Evolutionary conservation across 2,797 vertebrate species (phyloP), one percentile per base, ranked within the genome.

Genomic region (Sebastolobus altivelis): DNA sequence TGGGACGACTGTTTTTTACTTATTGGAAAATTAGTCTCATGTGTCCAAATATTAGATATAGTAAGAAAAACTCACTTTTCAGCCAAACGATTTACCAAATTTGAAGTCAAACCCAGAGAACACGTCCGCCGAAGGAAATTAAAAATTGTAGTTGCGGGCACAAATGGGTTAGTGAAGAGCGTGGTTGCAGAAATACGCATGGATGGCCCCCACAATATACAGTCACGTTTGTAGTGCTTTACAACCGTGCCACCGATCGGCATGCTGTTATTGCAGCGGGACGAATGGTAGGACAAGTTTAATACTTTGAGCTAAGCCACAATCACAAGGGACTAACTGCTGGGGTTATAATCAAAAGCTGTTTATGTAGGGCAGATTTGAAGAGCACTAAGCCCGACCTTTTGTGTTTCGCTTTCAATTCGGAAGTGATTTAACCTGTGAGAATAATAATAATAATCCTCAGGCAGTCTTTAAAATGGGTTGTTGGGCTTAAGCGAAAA

Each of bases 231-330:
- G 68, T 77, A 84, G 85, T 82, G 80, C 84, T 91, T 90, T 87
- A 73, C 72, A 76, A 74, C 74, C 54, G 84, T 82, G 72, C 87
- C 87, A 78, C 83, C 72, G 88, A 92, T 90, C 75, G 75, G 84
- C 87, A 81, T 72, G 82, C 80, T 86, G 83, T 92, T 92, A 90
- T 89, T 89, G 84, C 90, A 90, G 88, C 88, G 81, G 89, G 88
- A 79, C 83, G 87, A 92, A 92, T 79, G 85, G 80, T 87, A 69
- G 89, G 91, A 91, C 89, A 92, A 72, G 90, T 95, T 93, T 91
- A 95, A 94, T 94, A 93, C 92, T 93, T 89, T 84, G 71, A 92
- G 92, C 93, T 93, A 93, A 95, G 93, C 95, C 92, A 94, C 94
- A 94, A 92, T 95, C 94, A 94, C 93, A 93, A 88, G 87, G 85